Evolutionary conservation across 2,113 vertebrate species (phyloP), one percentile per base, ranked within the genome.

Genomic region (Lamprotornis superbus): DNA sequence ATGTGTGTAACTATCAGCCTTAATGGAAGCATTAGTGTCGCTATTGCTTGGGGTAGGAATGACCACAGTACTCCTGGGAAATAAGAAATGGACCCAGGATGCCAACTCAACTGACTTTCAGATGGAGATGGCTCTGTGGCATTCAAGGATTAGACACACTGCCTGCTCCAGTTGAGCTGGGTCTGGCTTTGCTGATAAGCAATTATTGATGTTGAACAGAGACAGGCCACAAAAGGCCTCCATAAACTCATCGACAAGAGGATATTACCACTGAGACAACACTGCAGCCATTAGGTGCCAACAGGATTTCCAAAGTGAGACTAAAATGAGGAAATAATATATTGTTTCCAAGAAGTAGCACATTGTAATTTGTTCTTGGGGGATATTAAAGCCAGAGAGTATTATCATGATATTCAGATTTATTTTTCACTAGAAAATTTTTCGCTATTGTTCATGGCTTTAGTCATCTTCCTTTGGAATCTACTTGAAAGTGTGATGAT

Each of bases 141-240:
- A 86, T 53, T 74, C 33, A 78, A 89, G 93, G 87, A 88, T 97
- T 91, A 95, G 57, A 81, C 11, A 23, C 49, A 17, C 30, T 68
- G 49, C 33, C 82, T 79, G 23, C n/a, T 78, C 39, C 53, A 44
- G 31, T 15, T 70, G 64, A 93, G 68, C 71, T 90, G 64, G 15
- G 7, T 67, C 87, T 96, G 94, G 50, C 56, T 91, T 91, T 94
- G 78, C 90, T 91, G 95, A 89, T 97, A 92, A 97, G 90, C 44
- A 59, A 53, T 46, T 64, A 30, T 30, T 81, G 90, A 64, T 83
- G 50, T 22, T 59, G 76, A 93, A 40, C 33, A 88, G 67, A 67
- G 33, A 50, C 60, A 39, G 76, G 55, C 37, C 50, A 60, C 64
- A 83, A 73, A 97, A 89, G 49, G 25, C 42, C 31, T 83, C 81